Conservation (phyloP, 2,888 invertebrate species). For the Stegophylla sp. region DNA sequence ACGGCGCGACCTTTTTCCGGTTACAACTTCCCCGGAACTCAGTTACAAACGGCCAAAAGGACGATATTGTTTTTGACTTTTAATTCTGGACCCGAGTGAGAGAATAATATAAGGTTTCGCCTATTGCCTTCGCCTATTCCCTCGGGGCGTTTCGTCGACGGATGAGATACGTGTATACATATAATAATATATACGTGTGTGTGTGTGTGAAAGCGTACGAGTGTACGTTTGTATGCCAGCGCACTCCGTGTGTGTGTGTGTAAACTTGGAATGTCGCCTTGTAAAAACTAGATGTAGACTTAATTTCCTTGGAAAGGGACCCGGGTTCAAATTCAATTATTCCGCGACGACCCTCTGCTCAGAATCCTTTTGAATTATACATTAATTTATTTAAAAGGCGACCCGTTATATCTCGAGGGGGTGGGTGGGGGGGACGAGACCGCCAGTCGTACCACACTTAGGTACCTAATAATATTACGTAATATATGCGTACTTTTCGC, state of each 20-base stretch:
- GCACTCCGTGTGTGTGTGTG: too few species aligned
- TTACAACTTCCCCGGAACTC: constrained; percentile 6
- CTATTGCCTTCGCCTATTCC: constrained; percentile 21
- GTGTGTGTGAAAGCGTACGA: too few species aligned
- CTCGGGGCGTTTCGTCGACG: constrained; percentile 8
- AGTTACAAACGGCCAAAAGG: constrained; percentile 22
- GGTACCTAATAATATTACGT: too few species aligned
- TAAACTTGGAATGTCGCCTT: constrained; percentile 1
- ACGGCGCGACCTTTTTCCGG: constrained; percentile 4
- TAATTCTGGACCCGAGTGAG: constrained; percentile 8
- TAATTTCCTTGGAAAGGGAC: constrained; percentile 21
- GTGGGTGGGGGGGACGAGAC: too few species aligned
- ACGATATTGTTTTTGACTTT: constrained; percentile 52
- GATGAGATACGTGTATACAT: constrained; percentile 1
- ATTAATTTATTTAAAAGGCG: constrained; percentile 43
- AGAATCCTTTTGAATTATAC: constrained; percentile 53
- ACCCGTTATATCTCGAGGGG: too few species aligned
- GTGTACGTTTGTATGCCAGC: too few species aligned
- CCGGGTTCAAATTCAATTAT: constrained; percentile 47
- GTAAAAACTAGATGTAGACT: constrained; percentile 11
- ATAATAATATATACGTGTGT: neutral
- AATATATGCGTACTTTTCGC: too few species aligned
- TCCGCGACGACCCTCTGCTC: constrained; percentile 33
- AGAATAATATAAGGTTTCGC: too few species aligned
- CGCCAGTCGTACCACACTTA: too few species aligned